Conservation (phyloP, 2,797 vertebrate species). For the Cossypha polioptera region DNA sequence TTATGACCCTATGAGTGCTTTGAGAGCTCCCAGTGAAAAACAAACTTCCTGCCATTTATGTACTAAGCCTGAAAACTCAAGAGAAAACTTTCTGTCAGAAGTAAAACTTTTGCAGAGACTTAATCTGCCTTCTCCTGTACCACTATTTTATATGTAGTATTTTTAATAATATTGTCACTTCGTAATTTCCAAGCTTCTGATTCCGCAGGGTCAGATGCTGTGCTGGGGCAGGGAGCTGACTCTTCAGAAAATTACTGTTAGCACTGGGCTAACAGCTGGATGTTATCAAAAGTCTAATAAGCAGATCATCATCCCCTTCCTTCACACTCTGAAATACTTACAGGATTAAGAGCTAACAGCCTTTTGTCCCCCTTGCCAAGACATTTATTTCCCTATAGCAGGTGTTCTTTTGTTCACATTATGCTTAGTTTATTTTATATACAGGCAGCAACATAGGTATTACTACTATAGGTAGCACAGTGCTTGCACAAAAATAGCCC, state of each 20-base stretch:
- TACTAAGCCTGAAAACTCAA: conserved; percentile 12
- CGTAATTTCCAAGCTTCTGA: neutral
- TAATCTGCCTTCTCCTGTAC: neutral
- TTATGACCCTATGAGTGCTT: neutral
- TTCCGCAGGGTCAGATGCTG: neutral
- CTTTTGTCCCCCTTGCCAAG: neutral
- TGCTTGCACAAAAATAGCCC: neutral
- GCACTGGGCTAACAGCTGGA: conserved; percentile 8
- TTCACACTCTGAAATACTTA: conserved; percentile 5
- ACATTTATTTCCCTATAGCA: neutral
- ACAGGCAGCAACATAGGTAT: neutral
- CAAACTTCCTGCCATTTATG: conserved; percentile 27
- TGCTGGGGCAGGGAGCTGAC: neutral
- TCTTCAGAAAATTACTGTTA: neutral
- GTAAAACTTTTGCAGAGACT: neutral
- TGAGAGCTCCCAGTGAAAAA: conserved; percentile 48
- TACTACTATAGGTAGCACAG: neutral
- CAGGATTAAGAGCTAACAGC: conserved; percentile 21
- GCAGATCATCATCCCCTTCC: neutral
- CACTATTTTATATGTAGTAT: neutral
- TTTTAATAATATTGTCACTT: conserved; percentile 22
- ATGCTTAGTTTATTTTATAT: neutral
- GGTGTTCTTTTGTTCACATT: conserved; percentile 6
- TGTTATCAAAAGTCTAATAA: neutral
- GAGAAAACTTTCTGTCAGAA: conserved; percentile 21